Conservation (phyloP, 1,140 invertebrate species). For the Dinoponera quadriceps region DNA sequence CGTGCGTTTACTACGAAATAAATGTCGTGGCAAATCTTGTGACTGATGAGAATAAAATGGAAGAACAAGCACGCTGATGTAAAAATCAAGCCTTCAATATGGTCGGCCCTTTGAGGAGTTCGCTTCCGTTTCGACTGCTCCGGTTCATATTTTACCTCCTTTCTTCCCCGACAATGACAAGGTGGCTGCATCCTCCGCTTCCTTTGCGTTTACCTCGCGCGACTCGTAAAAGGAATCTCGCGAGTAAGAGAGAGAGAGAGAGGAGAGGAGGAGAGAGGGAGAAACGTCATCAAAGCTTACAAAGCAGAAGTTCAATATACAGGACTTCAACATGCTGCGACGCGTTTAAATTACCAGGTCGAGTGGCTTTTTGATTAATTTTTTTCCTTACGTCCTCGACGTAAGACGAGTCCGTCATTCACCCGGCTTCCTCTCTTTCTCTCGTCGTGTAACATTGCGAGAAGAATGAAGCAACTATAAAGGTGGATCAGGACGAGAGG, state of each 20-base stretch:
- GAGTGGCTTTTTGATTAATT: constrained; percentile 56
- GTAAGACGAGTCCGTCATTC: constrained; percentile 46
- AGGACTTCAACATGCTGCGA: constrained; percentile 38
- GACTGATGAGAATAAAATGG: background rate
- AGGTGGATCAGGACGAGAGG: background rate
- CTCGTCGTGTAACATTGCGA: constrained; percentile 9
- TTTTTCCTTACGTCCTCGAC: constrained; percentile 51
- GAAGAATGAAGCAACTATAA: constrained; percentile 28
- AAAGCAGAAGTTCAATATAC: constrained; percentile 56
- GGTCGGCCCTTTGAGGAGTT: constrained; percentile 32
- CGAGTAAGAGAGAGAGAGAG: constrained; percentile 2
- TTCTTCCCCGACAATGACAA: constrained; percentile 36
- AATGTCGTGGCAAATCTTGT: background rate
- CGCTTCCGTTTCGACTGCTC: constrained; percentile 25
- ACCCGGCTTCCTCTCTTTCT: constrained; percentile 17
- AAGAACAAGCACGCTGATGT: constrained; percentile 3
- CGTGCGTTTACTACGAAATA: background rate
- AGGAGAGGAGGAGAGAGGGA: constrained; percentile 7
- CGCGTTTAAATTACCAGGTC: constrained; percentile 60
- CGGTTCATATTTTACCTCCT: constrained; percentile 30
- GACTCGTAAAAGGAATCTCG: constrained; percentile 4
- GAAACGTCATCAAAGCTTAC: constrained; percentile 56
- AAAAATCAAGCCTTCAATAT: constrained; percentile 6
- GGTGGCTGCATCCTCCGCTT: constrained; percentile 35
- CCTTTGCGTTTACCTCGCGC: constrained; percentile 19